Evolutionary conservation across 2,888 invertebrate species (phyloP).

Genomic region (Priocnemis perturbator): DNA sequence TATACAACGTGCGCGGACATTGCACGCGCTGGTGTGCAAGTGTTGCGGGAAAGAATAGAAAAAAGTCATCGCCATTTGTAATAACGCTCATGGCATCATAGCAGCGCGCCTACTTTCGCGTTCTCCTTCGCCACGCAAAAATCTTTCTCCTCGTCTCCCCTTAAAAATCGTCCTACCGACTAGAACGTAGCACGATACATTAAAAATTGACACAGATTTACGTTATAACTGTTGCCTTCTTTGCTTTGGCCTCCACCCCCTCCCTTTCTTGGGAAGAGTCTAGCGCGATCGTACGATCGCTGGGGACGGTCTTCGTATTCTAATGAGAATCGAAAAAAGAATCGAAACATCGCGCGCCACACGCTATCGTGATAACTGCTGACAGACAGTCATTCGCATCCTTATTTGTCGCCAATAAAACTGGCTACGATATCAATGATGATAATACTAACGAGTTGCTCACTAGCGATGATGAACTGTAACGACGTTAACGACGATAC

Average conservation of each 20-base stretch:
- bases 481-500: background rate
- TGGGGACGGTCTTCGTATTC: slow-evolving; percentile 46
- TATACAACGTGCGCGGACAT: slow-evolving; percentile 39
- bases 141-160: slow-evolving; percentile 9
- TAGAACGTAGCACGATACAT: slow-evolving; percentile 68
- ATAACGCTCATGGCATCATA: background rate
- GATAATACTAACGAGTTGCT: background rate
- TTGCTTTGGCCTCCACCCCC: slow-evolving; percentile 31
- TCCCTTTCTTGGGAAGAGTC: background rate
- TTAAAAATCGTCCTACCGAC: slow-evolving; percentile 47
- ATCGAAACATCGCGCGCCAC: background rate
- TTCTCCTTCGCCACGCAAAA: slow-evolving; percentile 43
- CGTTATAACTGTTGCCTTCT: slow-evolving; percentile 52
- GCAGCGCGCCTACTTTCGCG: no score
- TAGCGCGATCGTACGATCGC: slow-evolving; percentile 26
- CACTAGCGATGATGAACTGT: slow-evolving; percentile 1
- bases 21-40: slow-evolving; percentile 25
- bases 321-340: slow-evolving; percentile 21
- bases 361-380: background rate
- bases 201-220: slow-evolving; percentile 73
- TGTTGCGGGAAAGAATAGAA: background rate
- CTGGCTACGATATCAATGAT: background rate
- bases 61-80: background rate
- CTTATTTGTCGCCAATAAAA: background rate
- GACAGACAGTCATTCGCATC: background rate